Base-by-base conservation (phyloP, 2,888 invertebrate genomes). In the Synergus japonicus region DNA sequence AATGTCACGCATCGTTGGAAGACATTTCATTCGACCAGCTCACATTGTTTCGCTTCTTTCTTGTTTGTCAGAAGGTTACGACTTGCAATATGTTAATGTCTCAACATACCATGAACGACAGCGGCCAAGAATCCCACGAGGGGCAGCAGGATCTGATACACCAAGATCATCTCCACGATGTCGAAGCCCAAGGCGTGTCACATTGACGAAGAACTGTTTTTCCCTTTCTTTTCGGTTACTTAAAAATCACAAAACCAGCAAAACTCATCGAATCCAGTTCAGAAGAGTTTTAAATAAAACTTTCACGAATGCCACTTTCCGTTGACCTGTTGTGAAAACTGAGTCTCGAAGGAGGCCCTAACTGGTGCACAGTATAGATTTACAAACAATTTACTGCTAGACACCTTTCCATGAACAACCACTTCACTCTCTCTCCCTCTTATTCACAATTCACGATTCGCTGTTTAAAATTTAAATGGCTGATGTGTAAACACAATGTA, bases 61-160 rank as follows among this genome's bases (percentile, higher is more conserved):
- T 13, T 49, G 29, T 29, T 18, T 15, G 49, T 29, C 44, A 67
- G 67, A 67, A 67, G 67, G 67, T 29, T 49, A 69, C 9, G 44
- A 66, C 66, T 66, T 66, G 65, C 66, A 66, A 66, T 66, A 66
- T 66, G 66, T 43, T 44, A 69, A 73, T 73, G 9, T 37, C 37
- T 37, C 66, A 66, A 86, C 88, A 63, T 86, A 89, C 91, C 91
- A 87, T 90, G 87, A 77, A 87, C 86, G 78, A 83, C 84, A 82
- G 84, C 85, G 79, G 87, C 80, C 82, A 88, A 83, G 83, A 89
- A 86, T 85, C 87, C 90, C 86, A 88, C 84, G 79, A 91, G 86
- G 88, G 87, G 84, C 78, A 87, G 85, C 76, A 90, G 86, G 78
- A 90, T 86, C 84, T 86, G 85, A 82, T 87, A 84, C 85, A 83